A percentile compares a stretch with the other conserved stretches of the same genome.
Evolutionary conservation across 2,113 vertebrate genomes (phyloP).

Genomic region (Cynocephalus volans): DNA sequence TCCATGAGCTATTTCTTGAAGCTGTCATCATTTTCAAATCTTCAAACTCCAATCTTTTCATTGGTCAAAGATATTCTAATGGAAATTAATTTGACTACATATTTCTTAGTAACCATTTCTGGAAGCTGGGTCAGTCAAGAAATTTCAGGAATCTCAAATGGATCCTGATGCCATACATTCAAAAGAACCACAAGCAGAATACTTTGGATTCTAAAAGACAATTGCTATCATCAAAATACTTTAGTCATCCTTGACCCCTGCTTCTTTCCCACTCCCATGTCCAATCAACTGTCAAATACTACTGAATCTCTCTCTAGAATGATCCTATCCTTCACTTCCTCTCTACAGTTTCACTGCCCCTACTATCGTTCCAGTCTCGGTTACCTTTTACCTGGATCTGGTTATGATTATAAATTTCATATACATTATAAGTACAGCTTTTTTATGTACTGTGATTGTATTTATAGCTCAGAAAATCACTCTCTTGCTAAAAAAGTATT

Average conservation of each 20-base stretch:
- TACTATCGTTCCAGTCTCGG: background rate
- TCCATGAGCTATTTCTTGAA: constrained; percentile 32
- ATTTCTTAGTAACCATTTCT: constrained; percentile 48
- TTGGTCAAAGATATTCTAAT: background rate
- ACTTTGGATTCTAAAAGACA: constrained; percentile 63
- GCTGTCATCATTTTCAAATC: background rate
- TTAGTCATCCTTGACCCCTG: constrained; percentile 23
- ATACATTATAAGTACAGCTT: constrained; percentile 33
- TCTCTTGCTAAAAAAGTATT: constrained; percentile 61
- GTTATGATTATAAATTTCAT: constrained; percentile 49
- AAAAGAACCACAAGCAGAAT: constrained; percentile 37
- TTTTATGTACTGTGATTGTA: constrained; percentile 39
- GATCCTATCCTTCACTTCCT: background rate
- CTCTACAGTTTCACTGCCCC: background rate
- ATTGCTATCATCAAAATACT: constrained; percentile 46
- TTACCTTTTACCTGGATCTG: constrained; percentile 51
- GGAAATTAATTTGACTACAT: constrained; percentile 43
- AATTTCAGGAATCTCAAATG: constrained; percentile 60
- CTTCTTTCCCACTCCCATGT: background rate
- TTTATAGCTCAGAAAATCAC: constrained; percentile 64
- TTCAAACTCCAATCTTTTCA: constrained; percentile 38
- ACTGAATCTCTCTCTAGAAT: background rate
- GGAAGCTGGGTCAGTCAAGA: constrained; percentile 44
- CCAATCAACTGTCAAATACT: constrained; percentile 15
- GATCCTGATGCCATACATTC: constrained; percentile 38